These are phyloP conservation scores for Nebria brevicollis DNA, from an alignment of 2,888 invertebrate genomes.

Conservation along the genomic window DNA sequence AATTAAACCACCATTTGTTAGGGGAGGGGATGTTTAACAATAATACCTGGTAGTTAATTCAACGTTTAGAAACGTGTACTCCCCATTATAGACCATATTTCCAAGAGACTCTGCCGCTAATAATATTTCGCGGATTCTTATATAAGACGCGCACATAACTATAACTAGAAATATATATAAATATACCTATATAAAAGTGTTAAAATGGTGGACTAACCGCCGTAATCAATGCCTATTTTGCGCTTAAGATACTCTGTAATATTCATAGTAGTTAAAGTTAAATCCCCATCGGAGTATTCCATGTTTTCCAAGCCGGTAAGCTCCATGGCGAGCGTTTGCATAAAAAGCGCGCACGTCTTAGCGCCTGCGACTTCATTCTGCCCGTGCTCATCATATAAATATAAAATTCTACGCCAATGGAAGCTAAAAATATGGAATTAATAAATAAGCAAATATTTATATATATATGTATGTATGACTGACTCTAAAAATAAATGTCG, in stretches of 20 bases:
- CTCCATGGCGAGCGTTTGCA: constrained; percentile 75
- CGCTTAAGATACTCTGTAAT: constrained; percentile 72
- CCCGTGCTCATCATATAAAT: constrained; percentile 81
- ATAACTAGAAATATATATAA: constrained; percentile 73
- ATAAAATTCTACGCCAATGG: constrained; percentile 76
- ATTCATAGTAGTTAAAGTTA: constrained; percentile 65
- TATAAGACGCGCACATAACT: constrained; percentile 91
- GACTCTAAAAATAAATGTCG: constrained; percentile 15
- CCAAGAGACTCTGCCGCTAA: constrained; percentile 93
- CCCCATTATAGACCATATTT: constrained; percentile 91
- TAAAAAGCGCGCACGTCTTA: constrained; percentile 80
- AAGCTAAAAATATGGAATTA: constrained; percentile 65
- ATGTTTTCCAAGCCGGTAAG: constrained; percentile 63
- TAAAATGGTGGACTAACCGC: constrained; percentile 66
- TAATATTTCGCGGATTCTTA: constrained; percentile 90
- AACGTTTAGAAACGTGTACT: constrained; percentile 98
- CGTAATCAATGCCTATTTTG: constrained; percentile 74
- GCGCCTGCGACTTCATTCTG: constrained; percentile 74
- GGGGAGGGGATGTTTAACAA: no score
- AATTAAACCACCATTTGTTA: background rate
- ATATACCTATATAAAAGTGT: background rate
- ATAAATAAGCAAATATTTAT: background rate
- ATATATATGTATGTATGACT: no score
- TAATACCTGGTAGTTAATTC: constrained; percentile 92
- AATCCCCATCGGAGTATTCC: constrained; percentile 70